Evolutionary conservation across 2,888 invertebrate genomes (phyloP).

Genomic region (Plemyria rubiginata): DNA sequence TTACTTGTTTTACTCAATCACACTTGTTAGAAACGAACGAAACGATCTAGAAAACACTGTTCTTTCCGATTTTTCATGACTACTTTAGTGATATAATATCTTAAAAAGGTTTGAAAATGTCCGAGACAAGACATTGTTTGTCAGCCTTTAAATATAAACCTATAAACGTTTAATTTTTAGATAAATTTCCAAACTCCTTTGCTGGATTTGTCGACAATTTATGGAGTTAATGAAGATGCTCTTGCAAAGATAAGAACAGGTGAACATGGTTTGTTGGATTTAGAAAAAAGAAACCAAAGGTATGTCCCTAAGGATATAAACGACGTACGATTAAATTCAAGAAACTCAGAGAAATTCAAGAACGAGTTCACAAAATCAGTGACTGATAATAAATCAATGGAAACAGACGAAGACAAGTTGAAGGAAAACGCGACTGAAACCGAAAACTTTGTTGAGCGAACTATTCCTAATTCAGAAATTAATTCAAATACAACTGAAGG

Average conservation of each 20-base stretch:
- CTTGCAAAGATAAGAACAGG: slow-evolving; percentile 55
- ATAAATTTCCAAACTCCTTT: slow-evolving; percentile 70
- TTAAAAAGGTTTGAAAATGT: too few relatives aligned
- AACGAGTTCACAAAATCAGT: background rate
- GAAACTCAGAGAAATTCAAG: background rate
- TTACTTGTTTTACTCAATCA: too few relatives aligned
- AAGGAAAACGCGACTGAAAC: slow-evolving; percentile 10
- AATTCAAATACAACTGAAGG: background rate
- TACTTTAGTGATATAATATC: too few relatives aligned
- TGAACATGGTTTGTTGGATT: slow-evolving; percentile 60
- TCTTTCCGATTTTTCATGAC: too few relatives aligned
- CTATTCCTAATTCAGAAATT: background rate
- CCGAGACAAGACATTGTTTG: too few relatives aligned
- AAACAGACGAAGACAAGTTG: slow-evolving; percentile 6
- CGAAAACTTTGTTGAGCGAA: slow-evolving; percentile 24
- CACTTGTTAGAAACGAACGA: too few relatives aligned
- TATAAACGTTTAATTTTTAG: slow-evolving; percentile 45
- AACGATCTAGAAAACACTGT: too few relatives aligned
- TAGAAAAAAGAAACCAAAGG: slow-evolving; percentile 55
- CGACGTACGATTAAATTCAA: slow-evolving; percentile 23
- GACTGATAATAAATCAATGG: background rate
- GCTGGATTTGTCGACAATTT: slow-evolving; percentile 68
- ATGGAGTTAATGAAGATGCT: slow-evolving; percentile 62
- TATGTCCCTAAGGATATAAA: slow-evolving; percentile 52
- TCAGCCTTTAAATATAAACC: slow-evolving; percentile 11